Evolutionary conservation across 1,140 invertebrate species (phyloP).

Genomic region (Zophobas morio): DNA sequence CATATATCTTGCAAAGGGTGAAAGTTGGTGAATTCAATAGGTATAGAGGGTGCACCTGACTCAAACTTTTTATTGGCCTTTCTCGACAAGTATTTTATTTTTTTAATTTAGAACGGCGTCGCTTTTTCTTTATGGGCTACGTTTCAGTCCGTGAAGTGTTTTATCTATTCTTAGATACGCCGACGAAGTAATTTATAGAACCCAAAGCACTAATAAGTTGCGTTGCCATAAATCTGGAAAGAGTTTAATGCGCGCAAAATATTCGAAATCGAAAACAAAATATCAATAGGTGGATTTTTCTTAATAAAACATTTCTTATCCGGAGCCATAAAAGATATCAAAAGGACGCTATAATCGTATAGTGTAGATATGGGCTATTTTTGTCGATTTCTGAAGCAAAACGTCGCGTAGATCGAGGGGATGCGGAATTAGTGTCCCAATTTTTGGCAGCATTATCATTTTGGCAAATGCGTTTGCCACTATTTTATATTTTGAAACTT

Average conservation of each 20-base stretch:
- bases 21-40: slow-evolving; percentile 29
- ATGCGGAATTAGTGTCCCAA: background rate
- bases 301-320: background rate
- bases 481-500: too few relatives aligned
- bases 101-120: slow-evolving; percentile 20
- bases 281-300: background rate
- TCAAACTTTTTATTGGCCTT: slow-evolving; percentile 16
- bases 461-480: too few relatives aligned
- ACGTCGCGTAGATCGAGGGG: too few relatives aligned
- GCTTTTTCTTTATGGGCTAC: too few relatives aligned
- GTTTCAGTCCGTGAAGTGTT: background rate
- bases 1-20: slow-evolving; percentile 27
- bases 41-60: slow-evolving; percentile 7
- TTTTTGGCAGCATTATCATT: background rate
- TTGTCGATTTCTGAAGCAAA: background rate
- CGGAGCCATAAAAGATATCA: background rate
- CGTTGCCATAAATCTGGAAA: background rate
- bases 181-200: too few relatives aligned
- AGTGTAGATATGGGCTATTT: background rate
- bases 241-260: too few relatives aligned
- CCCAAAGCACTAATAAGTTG: too few relatives aligned
- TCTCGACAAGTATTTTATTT: slow-evolving; percentile 17
- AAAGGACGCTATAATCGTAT: background rate
- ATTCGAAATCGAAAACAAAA: background rate
- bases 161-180: background rate